These are phyloP conservation scores for Gonioctena quinquepunctata DNA, from an alignment of 1,140 invertebrate species.

Conservation along the genomic window DNA sequence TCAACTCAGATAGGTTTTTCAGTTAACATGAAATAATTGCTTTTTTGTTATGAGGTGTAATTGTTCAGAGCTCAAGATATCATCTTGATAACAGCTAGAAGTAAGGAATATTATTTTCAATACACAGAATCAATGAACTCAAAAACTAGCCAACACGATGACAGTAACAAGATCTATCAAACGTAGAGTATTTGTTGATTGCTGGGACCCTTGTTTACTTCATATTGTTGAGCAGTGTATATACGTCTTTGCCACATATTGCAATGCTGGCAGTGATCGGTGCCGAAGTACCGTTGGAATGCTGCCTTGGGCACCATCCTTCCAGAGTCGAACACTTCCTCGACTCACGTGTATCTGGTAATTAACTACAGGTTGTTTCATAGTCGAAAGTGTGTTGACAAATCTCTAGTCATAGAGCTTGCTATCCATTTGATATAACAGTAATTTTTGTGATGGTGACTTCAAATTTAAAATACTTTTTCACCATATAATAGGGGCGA, in stretches of 20 bases:
- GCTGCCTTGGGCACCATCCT: not conserved
- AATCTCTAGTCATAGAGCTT: not conserved
- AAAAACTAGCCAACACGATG: not conserved
- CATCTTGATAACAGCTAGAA: not conserved
- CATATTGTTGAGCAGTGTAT: conserved; percentile 9
- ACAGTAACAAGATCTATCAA: not conserved
- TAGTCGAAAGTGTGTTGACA: conserved; percentile 3
- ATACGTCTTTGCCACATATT: not conserved
- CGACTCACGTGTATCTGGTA: not conserved
- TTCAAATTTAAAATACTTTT: too few species aligned
- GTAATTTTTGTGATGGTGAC: too few species aligned
- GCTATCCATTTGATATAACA: not conserved
- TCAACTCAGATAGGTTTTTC: too few species aligned
- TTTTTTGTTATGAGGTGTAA: not conserved
- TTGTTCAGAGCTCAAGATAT: not conserved
- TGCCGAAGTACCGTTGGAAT: conserved; percentile 18
- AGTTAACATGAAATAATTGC: too few species aligned
- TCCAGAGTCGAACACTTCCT: conserved; percentile 8
- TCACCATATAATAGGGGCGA: too few species aligned
- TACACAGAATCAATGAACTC: not conserved
- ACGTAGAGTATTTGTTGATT: not conserved
- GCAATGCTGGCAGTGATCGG: conserved; percentile 11
- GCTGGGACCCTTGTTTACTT: too few species aligned
- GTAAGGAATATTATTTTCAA: not conserved
- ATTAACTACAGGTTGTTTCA: not conserved